These are phyloP conservation scores for Protobothrops flavoviridis DNA, from an alignment of 2,113 vertebrate genomes.

Conservation along the genomic window DNA sequence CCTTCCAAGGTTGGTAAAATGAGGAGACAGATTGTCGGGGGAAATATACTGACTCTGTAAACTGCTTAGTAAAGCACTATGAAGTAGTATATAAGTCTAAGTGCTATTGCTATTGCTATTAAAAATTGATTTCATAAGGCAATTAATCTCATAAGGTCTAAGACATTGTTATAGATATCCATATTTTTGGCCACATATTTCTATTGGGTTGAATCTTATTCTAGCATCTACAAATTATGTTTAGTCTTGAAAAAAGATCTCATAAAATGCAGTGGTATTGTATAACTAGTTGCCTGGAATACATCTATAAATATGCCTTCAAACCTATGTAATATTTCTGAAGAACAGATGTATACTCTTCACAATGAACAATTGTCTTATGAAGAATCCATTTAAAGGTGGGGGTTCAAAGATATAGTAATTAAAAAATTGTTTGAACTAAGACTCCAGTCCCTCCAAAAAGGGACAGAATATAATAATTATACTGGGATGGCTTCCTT, in stretches of 20 bases:
- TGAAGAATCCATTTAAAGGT: not conserved
- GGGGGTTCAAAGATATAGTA: not conserved
- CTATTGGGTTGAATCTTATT: not conserved
- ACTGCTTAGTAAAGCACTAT: not conserved
- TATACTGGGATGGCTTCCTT: conserved; percentile 38
- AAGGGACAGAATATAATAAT: conserved; percentile 10
- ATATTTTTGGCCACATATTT: no score
- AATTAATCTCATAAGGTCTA: no score
- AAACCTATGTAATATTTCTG: not conserved
- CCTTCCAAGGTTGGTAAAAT: not conserved
- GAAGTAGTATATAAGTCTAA: not conserved
- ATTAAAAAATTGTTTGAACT: not conserved
- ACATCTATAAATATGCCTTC: not conserved
- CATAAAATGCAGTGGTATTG: not conserved
- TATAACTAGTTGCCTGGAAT: not conserved
- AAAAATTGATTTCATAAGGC: no score
- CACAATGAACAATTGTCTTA: not conserved
- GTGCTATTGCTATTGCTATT: not conserved
- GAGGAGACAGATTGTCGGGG: not conserved
- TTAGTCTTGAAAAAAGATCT: not conserved
- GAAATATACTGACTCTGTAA: not conserved
- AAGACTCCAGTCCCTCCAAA: not conserved
- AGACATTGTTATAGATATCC: no score
- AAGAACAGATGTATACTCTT: not conserved
- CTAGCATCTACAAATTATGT: not conserved